Evolutionary conservation across 2,113 vertebrate species (phyloP), one percentile per base, ranked within the genome.

Genomic region (Chunga burmeisteri): DNA sequence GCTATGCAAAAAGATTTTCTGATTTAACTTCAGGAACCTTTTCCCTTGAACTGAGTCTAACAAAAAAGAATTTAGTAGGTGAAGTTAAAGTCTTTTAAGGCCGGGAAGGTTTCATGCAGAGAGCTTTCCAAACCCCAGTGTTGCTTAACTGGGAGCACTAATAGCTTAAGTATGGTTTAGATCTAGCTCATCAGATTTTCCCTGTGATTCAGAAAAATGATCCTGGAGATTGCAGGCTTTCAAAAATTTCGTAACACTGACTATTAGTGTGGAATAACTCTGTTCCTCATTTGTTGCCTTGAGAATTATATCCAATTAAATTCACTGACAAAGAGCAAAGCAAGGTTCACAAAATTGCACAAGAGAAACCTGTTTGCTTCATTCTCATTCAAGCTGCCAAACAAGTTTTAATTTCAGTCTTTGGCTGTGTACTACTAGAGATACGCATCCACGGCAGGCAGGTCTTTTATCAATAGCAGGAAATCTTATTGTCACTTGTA

Each of bases 81-180:
- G 59, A 77, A 94, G 67, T 26, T 73, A 73, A 86, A 90, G 20
- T 21, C 49, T 92, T 55, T 56, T 38, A 66, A 46, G 42, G 71
- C 53, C 90, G 59, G 27, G 42, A 83, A 88, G 68, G 58, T 88
- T 93, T 90, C 82, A 46, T 10, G 55, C 74, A 74, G 93, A 95
- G 52, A 42, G 18, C 46, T 90, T 94, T 94, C 94, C 84, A 93
- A 94, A 93, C 70, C 18, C 56, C n/a, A 58, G 42, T 7, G n/a
- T 96, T 96, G 95, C 95, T 88, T 93, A 94, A 97, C 90, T 92
- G 72, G 59, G 42, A 93, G 55, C 50, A 71, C 40, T 94, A 94
- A 94, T 67, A 86, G 59, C 92, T 59, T 81, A 93, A 95, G 82
- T 63, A 83, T 36, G 81, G 75, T 53, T 90, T 81, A 95, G 90